Conservation (phyloP, 2,113 vertebrate genomes). For the Motacilla alba region DNA sequence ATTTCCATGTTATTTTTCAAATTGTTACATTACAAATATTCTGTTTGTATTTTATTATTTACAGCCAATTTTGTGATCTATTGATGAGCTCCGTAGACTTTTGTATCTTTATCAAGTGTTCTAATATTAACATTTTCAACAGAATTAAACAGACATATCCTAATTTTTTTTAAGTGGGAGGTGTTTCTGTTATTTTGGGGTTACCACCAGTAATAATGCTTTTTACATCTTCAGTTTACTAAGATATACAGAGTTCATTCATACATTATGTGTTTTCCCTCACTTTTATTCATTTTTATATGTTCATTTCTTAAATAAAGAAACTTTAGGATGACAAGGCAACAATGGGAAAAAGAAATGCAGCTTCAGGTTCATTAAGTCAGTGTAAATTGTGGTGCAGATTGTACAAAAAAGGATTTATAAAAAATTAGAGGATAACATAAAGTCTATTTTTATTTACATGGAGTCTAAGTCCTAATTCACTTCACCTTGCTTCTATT, state of each 20-base stretch:
- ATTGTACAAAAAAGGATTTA: not conserved
- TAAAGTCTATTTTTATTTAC: not conserved
- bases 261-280: not conserved
- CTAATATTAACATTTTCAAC: not conserved
- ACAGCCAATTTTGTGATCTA: not conserved
- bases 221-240: not conserved
- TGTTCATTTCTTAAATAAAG: not conserved
- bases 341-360: not conserved
- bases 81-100: not conserved
- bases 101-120: not conserved
- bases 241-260: not conserved
- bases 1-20: not conserved
- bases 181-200: not conserved
- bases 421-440: not conserved
- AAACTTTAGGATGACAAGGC: not conserved
- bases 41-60: not conserved
- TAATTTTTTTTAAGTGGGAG: not conserved
- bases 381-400: not conserved
- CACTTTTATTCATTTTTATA: not conserved
- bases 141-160: not conserved
- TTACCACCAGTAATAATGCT: not conserved
- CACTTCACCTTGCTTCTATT: not conserved
- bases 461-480: not conserved
- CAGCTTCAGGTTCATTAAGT: not conserved
- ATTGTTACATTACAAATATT: not conserved